Percentiles rank a stretch among this genome's conserved stretches.
These are phyloP conservation scores for Onychomys torridus DNA, from an alignment of 2,797 vertebrate genomes.

Conservation along the genomic window DNA sequence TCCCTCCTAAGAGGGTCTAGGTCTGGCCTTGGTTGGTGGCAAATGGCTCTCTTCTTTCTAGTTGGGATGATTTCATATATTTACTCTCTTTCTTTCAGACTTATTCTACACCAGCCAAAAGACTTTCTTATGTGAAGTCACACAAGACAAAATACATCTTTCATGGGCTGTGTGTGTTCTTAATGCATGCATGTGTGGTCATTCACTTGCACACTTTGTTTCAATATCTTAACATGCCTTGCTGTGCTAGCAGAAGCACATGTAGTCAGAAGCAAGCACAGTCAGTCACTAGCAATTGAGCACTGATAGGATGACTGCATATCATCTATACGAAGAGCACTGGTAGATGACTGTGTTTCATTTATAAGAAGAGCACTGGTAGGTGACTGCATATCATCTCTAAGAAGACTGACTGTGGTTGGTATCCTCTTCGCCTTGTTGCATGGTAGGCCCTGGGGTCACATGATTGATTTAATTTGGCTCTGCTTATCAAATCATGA, in stretches of 20 bases:
- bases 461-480: not conserved
- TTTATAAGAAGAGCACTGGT: too few species aligned
- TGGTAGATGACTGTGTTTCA: too few species aligned
- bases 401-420: not conserved
- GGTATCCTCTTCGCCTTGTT: not conserved
- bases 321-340: too few species aligned
- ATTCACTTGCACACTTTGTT: not conserved
- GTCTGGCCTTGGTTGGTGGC: not conserved
- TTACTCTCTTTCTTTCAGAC: not conserved
- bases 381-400: not conserved
- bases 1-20: not conserved
- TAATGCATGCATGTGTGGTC: not conserved
- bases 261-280: not conserved
- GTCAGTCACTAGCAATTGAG: not conserved
- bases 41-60: not conserved
- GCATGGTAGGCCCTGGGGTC: not conserved
- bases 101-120: not conserved
- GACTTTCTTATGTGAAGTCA: not conserved
- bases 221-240: not conserved
- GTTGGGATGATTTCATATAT: not conserved
- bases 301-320: not conserved
- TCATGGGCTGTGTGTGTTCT: not conserved
- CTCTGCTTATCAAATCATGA: not conserved
- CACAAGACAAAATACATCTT: not conserved
- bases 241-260: not conserved